Base-by-base conservation (phyloP, 2,113 vertebrate genomes). In the Ginglymostoma cirratum region DNA sequence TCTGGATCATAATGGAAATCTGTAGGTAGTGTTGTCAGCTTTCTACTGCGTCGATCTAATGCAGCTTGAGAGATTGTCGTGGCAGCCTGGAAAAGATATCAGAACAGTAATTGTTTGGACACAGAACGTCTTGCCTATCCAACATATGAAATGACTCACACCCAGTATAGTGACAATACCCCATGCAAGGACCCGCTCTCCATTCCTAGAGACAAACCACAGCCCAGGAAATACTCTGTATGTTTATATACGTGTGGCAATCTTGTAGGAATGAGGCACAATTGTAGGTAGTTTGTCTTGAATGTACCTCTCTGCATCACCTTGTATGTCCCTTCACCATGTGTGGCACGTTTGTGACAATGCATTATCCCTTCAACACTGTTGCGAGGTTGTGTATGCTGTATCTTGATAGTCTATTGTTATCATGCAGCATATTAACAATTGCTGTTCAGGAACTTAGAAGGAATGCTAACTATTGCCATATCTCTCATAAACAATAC, bases 1-100 rank as follows among this genome's bases (percentile, higher is more conserved):
- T 97, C 96, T 5, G 98, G 97, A 0, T 98, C 97, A 45, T 99
- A 99, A 97, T 98, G 97, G 97, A 99, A 99, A 96, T 99, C 98
- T 0, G 96, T 27, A 0, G 99, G 99, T 8, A 99, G 98, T 0
- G 98, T 99, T 23, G 98, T 98, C 96, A 97, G 98, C 97, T 97
- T 98, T 78, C 96, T 96, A 0, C 97, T 98, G 96, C 97, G 97
- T 78, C 95, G 97, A 96, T 97, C 98, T 96, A 99, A 97, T 72
- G 98, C 98, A 23, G 98, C 98, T 97, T 98, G 99, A 96, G 96
- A 96, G 96, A 98, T 97, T 19, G 98, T 98, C 19, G 97, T 98
- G 52, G 98, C 96, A 27, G 98, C 98, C 99, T 99, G 96, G 66
- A 96, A 24, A 95, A 34, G 80, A 96, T 21, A 34, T 34, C 10